A percentile compares a stretch with the other conserved stretches of the same genome.
Conservation (phyloP, 2,888 invertebrate genomes). For the Augochlorella aurata region DNA sequence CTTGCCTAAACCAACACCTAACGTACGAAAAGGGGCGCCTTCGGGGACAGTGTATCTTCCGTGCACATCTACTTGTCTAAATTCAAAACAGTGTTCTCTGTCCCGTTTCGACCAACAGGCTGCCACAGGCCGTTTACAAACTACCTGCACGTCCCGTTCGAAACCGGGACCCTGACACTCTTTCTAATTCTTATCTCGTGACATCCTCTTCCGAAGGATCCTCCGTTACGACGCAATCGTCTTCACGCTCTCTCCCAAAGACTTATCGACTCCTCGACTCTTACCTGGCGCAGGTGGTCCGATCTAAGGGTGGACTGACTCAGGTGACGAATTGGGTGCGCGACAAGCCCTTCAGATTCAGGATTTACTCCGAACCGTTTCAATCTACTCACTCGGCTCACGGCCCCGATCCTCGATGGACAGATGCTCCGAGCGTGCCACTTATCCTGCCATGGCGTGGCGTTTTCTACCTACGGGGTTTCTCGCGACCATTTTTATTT, state of each 20-base stretch:
- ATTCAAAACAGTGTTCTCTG: slow-evolving; percentile 62
- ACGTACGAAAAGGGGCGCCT: slow-evolving; percentile 70
- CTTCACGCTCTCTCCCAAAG: slow-evolving; percentile 57
- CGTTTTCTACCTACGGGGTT: neutral
- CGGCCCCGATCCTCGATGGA: neutral
- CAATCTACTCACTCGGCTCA: slow-evolving; percentile 9
- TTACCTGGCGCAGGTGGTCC: slow-evolving; percentile 59
- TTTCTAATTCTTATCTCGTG: slow-evolving; percentile 63
- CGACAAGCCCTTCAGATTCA: slow-evolving; percentile 15
- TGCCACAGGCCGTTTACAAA: slow-evolving; percentile 46
- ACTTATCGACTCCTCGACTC: slow-evolving; percentile 61
- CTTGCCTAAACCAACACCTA: slow-evolving; percentile 76
- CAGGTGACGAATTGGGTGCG: slow-evolving; percentile 49
- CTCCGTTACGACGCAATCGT: slow-evolving; percentile 56
- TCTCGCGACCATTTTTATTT: neutral
- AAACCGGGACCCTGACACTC: slow-evolving; percentile 54
- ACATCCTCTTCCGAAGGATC: slow-evolving; percentile 64
- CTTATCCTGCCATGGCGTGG: neutral
- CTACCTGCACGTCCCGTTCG: slow-evolving; percentile 65
- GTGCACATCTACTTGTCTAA: slow-evolving; percentile 68
- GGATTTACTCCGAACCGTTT: neutral
- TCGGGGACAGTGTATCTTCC: slow-evolving; percentile 69
- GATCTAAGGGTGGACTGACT: slow-evolving; percentile 40
- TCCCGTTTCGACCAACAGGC: slow-evolving; percentile 36
- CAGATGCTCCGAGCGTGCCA: neutral